Evolutionary conservation across 2,888 invertebrate genomes (phyloP).

Genomic region (Eilema caniola): DNA sequence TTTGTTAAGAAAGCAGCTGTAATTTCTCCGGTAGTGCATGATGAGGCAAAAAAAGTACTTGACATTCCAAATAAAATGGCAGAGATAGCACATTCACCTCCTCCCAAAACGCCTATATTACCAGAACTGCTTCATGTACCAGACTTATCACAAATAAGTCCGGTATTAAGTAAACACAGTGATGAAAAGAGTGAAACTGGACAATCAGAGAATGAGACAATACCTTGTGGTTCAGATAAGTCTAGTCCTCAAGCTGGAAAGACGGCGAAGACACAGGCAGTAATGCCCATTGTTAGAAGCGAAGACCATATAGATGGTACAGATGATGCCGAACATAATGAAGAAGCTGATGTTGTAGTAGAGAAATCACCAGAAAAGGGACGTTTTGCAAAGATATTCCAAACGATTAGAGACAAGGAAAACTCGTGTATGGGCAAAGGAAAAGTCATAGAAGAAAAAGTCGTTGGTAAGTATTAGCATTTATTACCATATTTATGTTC

Average conservation of each 20-base stretch:
- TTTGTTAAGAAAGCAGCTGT: conserved; percentile 72
- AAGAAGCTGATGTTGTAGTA: conserved; percentile 75
- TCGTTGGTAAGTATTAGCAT: conserved; percentile 68
- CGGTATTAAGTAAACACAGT: conserved; percentile 76
- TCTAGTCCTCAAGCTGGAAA: conserved; percentile 80
- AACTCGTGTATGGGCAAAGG: conserved; percentile 83
- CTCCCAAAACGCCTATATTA: conserved; percentile 79
- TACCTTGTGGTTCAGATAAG: conserved; percentile 82
- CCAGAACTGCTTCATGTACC: conserved; percentile 78
- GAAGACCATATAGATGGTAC: conserved; percentile 76
- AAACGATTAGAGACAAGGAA: conserved; percentile 80
- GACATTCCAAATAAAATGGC: conserved; percentile 70
- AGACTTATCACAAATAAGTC: conserved; percentile 77
- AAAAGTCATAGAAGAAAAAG: conserved; percentile 81
- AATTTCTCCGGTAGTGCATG: conserved; percentile 65
- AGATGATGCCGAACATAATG: conserved; percentile 57
- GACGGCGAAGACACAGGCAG: conserved; percentile 78
- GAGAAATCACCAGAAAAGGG: conserved; percentile 77
- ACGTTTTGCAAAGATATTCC: conserved; percentile 77
- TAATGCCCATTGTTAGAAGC: conserved; percentile 81
- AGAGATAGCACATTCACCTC: conserved; percentile 76
- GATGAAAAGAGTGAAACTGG: conserved; percentile 80
- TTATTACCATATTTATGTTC: neutral
- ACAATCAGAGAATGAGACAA: conserved; percentile 83
- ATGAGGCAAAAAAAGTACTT: conserved; percentile 69